Conservation (phyloP, 2,113 vertebrate genomes). For the Sinosuthora webbiana region DNA sequence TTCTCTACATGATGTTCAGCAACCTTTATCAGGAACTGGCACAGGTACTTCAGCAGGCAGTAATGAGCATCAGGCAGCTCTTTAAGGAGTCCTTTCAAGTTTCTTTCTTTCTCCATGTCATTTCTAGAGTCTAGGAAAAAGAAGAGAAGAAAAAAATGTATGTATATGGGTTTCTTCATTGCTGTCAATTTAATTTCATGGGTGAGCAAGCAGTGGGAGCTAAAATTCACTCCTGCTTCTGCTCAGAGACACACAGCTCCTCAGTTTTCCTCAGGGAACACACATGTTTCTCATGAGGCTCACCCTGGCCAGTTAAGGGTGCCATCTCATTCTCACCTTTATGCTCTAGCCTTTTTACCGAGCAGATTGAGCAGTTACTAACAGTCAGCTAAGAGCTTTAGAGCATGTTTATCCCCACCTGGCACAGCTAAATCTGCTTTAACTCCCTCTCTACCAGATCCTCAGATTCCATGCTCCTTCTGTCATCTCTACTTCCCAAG, state of each 20-base stretch:
- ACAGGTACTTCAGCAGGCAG: slow-evolving; percentile 85
- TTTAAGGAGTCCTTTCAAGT: slow-evolving; percentile 77
- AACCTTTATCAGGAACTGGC: slow-evolving; percentile 85
- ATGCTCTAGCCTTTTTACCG: not conserved
- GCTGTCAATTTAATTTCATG: not conserved
- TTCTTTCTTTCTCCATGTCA: slow-evolving; percentile 67
- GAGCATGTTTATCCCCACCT: not conserved
- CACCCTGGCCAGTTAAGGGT: not conserved
- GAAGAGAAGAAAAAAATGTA: not conserved
- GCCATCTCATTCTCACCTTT: not conserved
- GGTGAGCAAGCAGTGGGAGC: not conserved
- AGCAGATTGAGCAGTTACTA: not conserved
- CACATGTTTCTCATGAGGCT: not conserved
- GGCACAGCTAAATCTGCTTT: not conserved
- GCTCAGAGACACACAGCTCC: not conserved
- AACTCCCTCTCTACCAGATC: not conserved
- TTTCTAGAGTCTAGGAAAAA: slow-evolving; percentile 59
- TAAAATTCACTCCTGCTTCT: not conserved
- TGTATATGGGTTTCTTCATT: not conserved
- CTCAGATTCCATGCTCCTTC: not conserved
- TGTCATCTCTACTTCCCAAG: not conserved
- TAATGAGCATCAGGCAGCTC: slow-evolving; percentile 84
- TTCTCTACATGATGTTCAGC: slow-evolving; percentile 83
- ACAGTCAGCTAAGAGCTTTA: not conserved
- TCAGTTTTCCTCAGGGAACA: not conserved